Evolutionary conservation across 2,113 vertebrate genomes (phyloP).

Genomic region (Mesocricetus auratus): DNA sequence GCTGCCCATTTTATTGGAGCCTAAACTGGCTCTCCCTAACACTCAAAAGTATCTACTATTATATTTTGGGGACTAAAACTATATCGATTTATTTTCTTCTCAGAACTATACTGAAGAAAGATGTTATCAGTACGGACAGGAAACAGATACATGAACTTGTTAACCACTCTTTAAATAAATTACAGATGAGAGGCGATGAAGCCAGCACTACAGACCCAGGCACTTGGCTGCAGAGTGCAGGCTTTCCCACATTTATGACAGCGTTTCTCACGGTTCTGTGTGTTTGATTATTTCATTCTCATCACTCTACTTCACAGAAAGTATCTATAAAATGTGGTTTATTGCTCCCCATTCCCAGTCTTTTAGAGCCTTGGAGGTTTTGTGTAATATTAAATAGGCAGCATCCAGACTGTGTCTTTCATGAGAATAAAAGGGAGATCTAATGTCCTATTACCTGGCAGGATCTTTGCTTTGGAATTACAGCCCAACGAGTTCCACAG

Average conservation of each 20-base stretch:
- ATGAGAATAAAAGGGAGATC: not conserved
- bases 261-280: not conserved
- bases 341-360: not conserved
- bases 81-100: constrained; percentile 3
- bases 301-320: not conserved
- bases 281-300: not conserved
- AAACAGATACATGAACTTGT: not conserved
- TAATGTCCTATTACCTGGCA: constrained; percentile 57
- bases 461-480: constrained; percentile 53
- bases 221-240: accelerated
- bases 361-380: constrained; percentile 30
- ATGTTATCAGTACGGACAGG: not conserved
- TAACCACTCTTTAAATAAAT: not conserved
- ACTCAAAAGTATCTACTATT: not conserved
- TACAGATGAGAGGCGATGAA: not conserved
- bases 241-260: accelerated
- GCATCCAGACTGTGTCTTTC: not conserved
- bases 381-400: not conserved
- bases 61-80: not conserved
- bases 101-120: not conserved
- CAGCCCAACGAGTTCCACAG: not conserved
- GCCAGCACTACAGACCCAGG: not conserved
- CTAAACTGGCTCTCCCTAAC: not conserved
- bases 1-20: not conserved
- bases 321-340: constrained; percentile 39